phyloP scores from a whole-genome alignment of 2,797 vertebrate genomes.

The Sylvilagus floridanus region DNA sequence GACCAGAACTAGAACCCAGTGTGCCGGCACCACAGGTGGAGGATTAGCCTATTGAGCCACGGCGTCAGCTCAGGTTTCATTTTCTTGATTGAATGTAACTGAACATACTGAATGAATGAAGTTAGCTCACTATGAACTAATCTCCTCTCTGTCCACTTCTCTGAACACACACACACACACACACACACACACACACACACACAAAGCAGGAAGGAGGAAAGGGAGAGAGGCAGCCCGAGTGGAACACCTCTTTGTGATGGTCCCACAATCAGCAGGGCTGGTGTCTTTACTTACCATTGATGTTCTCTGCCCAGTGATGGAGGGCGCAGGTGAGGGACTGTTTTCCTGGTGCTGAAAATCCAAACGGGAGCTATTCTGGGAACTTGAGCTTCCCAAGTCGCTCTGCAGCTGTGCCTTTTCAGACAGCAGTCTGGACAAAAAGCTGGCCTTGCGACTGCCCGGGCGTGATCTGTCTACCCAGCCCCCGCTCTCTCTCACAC shows the following conservation, averaged over 20 bases:
- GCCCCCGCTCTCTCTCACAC: conserved; percentile 85
- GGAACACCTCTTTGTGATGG: not conserved
- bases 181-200: not conserved
- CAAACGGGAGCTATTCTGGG: conserved; percentile 86
- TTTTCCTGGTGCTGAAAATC: conserved; percentile 88
- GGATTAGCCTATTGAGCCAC: no score
- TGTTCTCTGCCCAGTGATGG: conserved; percentile 90
- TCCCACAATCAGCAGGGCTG: not conserved
- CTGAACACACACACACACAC: not conserved
- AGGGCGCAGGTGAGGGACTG: conserved; percentile 88
- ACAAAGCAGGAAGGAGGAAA: not conserved
- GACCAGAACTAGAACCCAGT: no score
- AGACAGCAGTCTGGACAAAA: conserved; percentile 92
- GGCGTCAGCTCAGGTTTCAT: not conserved
- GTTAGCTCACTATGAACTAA: conserved; percentile 30
- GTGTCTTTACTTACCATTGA: conserved; percentile 94
- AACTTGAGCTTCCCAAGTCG: conserved; percentile 87
- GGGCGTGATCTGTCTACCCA: conserved; percentile 90
- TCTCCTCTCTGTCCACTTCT: not conserved
- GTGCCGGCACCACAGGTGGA: no score
- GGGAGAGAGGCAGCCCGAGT: not conserved
- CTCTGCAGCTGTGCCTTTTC: conserved; percentile 88
- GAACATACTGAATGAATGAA: conserved; percentile 29
- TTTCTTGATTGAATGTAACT: conserved; percentile 25
- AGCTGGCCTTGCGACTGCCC: conserved; percentile 91